Evolutionary conservation across 2,888 invertebrate species (phyloP).

Genomic region (Pheosia tremula): DNA sequence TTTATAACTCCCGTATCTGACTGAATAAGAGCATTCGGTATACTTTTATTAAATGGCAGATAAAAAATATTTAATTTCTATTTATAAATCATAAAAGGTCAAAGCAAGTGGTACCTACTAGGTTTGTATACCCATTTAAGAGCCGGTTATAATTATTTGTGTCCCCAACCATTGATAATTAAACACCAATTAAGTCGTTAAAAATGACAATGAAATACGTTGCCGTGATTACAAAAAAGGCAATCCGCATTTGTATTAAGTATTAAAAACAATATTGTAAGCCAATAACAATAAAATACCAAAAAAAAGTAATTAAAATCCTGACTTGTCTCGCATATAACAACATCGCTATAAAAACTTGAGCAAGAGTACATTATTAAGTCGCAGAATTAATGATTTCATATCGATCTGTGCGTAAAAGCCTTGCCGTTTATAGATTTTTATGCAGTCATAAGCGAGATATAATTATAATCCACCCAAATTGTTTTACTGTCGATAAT

Average conservation of each 20-base stretch:
- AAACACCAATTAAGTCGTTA: neutral
- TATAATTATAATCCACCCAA: slow-evolving; percentile 28
- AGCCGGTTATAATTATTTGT: too few species aligned
- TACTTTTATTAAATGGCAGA: slow-evolving; percentile 2
- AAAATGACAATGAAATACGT: neutral
- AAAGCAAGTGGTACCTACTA: too few species aligned
- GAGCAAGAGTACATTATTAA: slow-evolving; percentile 13
- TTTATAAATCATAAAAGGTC: too few species aligned
- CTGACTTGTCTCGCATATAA: slow-evolving; percentile 8
- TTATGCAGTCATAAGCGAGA: slow-evolving; percentile 17
- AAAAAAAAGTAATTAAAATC: slow-evolving; percentile 9
- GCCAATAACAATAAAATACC: slow-evolving; percentile 1
- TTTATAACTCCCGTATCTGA: slow-evolving; percentile 26
- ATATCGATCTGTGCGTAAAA: slow-evolving; percentile 12
- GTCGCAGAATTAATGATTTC: neutral
- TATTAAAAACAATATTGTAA: slow-evolving; percentile 1
- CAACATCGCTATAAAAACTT: slow-evolving; percentile 18
- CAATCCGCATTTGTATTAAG: neutral
- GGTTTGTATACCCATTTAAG: too few species aligned
- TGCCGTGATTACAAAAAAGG: neutral
- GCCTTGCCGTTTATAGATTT: slow-evolving; percentile 18
- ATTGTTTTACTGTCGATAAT: slow-evolving; percentile 25
- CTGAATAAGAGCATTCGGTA: neutral
- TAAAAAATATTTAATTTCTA: too few species aligned
- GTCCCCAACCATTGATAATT: too few species aligned